A percentile compares a stretch with the other conserved stretches of the same genome.
Conservation (phyloP, 2,113 vertebrate species). For the Cyprinodon tularosa region DNA sequence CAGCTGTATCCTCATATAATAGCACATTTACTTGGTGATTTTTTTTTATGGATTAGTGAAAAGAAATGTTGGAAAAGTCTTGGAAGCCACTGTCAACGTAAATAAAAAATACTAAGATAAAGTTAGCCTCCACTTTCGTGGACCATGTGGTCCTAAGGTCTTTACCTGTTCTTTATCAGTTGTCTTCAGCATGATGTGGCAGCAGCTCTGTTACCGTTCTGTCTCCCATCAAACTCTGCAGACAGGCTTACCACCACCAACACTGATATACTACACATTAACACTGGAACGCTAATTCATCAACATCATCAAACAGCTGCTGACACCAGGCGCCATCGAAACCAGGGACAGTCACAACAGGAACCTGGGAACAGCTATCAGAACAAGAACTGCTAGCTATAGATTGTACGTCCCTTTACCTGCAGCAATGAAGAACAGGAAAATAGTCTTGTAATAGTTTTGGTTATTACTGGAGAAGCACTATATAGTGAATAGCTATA, state of each 20-base stretch:
- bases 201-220: slow-evolving; percentile 54
- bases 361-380: slow-evolving; percentile 30
- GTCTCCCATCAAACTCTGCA: slow-evolving; percentile 40
- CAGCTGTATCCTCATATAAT: neutral
- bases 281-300: slow-evolving; percentile 63
- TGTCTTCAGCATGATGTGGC: slow-evolving; percentile 50
- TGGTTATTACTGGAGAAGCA: neutral
- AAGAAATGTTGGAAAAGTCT: neutral
- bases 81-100: slow-evolving; percentile 1
- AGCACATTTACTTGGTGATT: neutral
- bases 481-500: neutral
- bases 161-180: slow-evolving; percentile 69
- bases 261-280: slow-evolving; percentile 56
- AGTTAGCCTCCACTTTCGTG: slow-evolving; percentile 2
- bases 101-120: slow-evolving; percentile 3
- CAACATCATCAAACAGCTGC: slow-evolving; percentile 65
- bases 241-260: slow-evolving; percentile 15
- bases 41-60: neutral
- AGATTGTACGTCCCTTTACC: neutral
- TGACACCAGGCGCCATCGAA: slow-evolving; percentile 48
- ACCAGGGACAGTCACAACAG: slow-evolving; percentile 41
- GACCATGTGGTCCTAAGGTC: slow-evolving; percentile 28
- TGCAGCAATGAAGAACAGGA: neutral
- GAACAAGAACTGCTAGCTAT: slow-evolving; percentile 2
- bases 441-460: neutral